Evolutionary conservation across 2,888 invertebrate genomes (phyloP), one percentile per base, ranked within the genome.

Genomic region (Rhogogaster chlorosoma): DNA sequence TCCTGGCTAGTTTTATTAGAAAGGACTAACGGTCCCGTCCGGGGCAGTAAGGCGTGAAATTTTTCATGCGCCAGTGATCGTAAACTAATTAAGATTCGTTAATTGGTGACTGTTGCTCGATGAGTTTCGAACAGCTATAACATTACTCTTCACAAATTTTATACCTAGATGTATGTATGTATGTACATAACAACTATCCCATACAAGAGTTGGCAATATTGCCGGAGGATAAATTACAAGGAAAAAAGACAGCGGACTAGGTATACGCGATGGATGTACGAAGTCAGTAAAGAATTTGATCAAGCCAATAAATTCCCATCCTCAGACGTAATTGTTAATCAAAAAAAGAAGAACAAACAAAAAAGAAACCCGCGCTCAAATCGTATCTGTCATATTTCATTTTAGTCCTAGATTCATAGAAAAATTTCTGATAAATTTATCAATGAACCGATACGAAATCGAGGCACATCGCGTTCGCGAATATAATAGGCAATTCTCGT

Each of bases 401-500:
- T 12, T n/a, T 29, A 12, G 26, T 61, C 61, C 61, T 26, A 4
- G 12, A 61, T 61, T 22, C 61, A 26, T 3, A 12, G 45, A 15
- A 45, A 45, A 45, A 45, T 15, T 2, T 61, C 2, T 10, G 18
- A 67, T 67, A 4, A 67, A 67, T 67, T 32, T 67, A 32, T 26
- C 15, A 67, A 29, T 18, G 32, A 67, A 67, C 12, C 5, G 5
- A 22, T 15, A 61, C 61, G 9, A 9, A 61, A 71, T 38, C 73
- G 22, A 45, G 22, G 10, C 38, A 67, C n/a, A 1, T 2, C n/a
- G 22, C 22, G 92, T 89, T 91, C 92, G 92, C 91, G 92, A 92
- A 93, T 92, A 92, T 93, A 93, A 93, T 93, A 92, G 92, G 26
- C 67, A 32, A 67, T 93, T 92, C 92, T 92, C 92, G 92, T 93